Percentiles rank a stretch among this genome's conserved stretches.
Conservation (phyloP, 2,888 invertebrate species). For the Tetragonisca angustula region DNA sequence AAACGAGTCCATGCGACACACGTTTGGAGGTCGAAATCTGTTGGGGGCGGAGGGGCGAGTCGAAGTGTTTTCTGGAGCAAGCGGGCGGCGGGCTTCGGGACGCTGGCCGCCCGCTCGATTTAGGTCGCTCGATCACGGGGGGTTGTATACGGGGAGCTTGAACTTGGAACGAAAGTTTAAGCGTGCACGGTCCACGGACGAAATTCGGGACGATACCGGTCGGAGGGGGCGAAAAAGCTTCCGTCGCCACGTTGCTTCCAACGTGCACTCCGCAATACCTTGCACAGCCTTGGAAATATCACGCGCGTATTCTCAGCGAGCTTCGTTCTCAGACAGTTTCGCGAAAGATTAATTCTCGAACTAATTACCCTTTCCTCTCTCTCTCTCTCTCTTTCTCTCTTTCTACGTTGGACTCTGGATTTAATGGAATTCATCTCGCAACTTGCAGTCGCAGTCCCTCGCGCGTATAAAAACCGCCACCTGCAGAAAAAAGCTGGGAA, state of each 20-base stretch:
- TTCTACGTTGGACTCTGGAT: neutral
- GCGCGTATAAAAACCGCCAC: too few relatives aligned
- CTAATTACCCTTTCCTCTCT: neutral
- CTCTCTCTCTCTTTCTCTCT: too few relatives aligned
- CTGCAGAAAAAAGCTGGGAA: neutral
- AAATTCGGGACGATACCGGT: neutral
- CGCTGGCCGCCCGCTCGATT: slow-evolving; percentile 40
- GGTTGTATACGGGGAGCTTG: slow-evolving; percentile 20
- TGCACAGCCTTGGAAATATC: neutral
- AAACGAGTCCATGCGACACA: neutral
- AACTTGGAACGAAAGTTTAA: slow-evolving; percentile 47
- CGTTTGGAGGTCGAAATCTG: slow-evolving; percentile 33
- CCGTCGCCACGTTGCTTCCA: neutral
- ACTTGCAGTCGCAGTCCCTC: neutral
- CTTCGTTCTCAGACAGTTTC: neutral
- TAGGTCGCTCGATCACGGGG: slow-evolving; percentile 47
- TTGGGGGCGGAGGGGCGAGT: neutral
- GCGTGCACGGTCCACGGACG: slow-evolving; percentile 5
- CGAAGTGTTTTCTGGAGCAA: slow-evolving; percentile 21
- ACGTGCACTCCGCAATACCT: neutral
- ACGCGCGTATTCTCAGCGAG: neutral
- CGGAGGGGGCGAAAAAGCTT: too few relatives aligned
- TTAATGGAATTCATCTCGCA: neutral
- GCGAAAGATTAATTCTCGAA: neutral
- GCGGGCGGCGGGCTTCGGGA: slow-evolving; percentile 2